Percentiles rank a stretch among this genome's conserved stretches.
Evolutionary conservation across 2,888 invertebrate genomes (phyloP).

Genomic region (Amblyteles armatorius): DNA sequence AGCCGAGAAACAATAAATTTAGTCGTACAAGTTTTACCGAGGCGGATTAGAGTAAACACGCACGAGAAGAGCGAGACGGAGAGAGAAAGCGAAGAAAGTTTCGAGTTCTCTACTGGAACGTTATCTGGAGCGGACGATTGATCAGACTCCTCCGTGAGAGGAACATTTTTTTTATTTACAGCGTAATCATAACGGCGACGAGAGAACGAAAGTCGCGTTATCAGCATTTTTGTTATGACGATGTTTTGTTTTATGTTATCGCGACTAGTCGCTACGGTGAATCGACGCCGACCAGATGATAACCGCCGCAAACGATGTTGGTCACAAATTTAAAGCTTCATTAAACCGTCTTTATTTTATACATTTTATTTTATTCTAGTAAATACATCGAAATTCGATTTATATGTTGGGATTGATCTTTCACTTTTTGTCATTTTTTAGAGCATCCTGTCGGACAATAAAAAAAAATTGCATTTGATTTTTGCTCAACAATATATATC

Average conservation of each 20-base stretch:
- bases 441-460: no score
- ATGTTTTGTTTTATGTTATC: constrained; percentile 33
- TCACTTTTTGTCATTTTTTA: no score
- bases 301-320: no score
- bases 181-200: constrained; percentile 39
- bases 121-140: constrained; percentile 64
- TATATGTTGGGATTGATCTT: no score
- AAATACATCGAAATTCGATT: no score
- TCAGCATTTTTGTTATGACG: constrained; percentile 30
- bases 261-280: not conserved
- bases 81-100: constrained; percentile 3
- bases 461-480: no score
- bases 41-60: not conserved
- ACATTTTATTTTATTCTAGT: no score
- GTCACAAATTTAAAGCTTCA: no score
- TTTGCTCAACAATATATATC: no score
- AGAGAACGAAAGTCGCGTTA: constrained; percentile 14
- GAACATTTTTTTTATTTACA: constrained; percentile 30
- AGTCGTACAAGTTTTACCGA: not conserved
- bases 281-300: not conserved
- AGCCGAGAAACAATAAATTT: not conserved
- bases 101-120: constrained; percentile 20
- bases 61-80: not conserved
- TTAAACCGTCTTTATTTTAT: no score
- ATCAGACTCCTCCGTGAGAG: constrained; percentile 46